Evolutionary conservation across 2,797 vertebrate species (phyloP).

Genomic region (Chromis chromis): DNA sequence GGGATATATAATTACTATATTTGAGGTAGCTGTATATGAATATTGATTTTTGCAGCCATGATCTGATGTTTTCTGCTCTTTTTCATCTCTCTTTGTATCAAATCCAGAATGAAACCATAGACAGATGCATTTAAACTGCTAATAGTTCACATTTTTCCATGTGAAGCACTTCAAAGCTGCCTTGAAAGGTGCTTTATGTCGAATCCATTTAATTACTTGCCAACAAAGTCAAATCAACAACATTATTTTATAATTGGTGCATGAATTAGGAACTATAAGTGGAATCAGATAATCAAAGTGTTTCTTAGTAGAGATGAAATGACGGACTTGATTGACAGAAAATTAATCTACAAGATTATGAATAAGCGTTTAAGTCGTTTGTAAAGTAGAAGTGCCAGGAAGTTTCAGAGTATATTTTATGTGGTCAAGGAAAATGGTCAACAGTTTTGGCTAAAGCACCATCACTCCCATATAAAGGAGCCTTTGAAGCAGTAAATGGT

Average conservation of each 20-base stretch:
- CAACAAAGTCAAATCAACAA: not conserved
- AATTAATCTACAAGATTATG: not conserved
- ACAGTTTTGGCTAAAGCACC: not conserved
- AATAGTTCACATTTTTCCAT: not conserved
- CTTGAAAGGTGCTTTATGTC: not conserved
- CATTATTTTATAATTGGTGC: not conserved
- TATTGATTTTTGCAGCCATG: constrained; percentile 7
- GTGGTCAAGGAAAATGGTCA: not conserved
- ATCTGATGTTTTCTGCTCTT: not conserved
- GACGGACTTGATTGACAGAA: not conserved
- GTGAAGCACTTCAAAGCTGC: not conserved
- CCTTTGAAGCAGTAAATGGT: constrained; percentile 23
- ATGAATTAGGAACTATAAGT: not conserved
- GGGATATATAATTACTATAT: too few relatives aligned
- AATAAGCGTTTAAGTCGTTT: too few relatives aligned
- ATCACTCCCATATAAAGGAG: not conserved
- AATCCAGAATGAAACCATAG: not conserved
- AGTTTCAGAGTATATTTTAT: not conserved
- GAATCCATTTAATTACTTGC: not conserved
- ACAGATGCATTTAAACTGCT: not conserved
- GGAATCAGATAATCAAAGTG: not conserved
- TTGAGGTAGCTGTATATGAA: not conserved
- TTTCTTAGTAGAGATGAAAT: not conserved
- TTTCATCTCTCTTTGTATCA: not conserved
- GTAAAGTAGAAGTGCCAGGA: too few relatives aligned